Evolutionary conservation across 2,888 invertebrate genomes (phyloP).

Genomic region (Cephus nigrinus): DNA sequence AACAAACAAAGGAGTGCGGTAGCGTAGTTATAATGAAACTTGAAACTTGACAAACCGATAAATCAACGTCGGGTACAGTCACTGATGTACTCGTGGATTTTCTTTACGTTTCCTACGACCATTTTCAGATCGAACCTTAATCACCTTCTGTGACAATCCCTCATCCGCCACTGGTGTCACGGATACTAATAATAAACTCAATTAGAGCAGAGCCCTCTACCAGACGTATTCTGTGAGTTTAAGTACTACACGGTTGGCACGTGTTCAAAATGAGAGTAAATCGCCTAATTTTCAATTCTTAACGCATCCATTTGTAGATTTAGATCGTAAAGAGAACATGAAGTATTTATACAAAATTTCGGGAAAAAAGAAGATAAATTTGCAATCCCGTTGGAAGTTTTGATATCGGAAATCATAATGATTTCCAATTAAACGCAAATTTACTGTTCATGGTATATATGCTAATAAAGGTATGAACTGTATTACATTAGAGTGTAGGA

Average conservation of each 20-base stretch:
- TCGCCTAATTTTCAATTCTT: not conserved
- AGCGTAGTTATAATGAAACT: not conserved
- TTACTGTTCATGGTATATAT: not conserved
- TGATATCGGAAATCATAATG: not conserved
- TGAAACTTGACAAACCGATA: not conserved
- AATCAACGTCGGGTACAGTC: not conserved
- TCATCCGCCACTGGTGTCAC: conserved; percentile 8
- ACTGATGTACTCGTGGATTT: not conserved
- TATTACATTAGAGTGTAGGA: not conserved
- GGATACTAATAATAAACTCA: conserved; percentile 30
- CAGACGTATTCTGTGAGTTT: conserved; percentile 11
- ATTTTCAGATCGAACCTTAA: not conserved
- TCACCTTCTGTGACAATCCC: conserved; percentile 9
- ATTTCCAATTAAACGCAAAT: not conserved
- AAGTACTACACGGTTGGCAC: conserved; percentile 22
- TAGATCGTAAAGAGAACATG: not conserved
- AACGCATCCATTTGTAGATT: not conserved
- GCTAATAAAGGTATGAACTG: not conserved
- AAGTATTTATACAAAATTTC: not conserved
- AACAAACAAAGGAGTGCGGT: not conserved
- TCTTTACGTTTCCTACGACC: not conserved
- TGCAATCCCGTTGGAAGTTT: not conserved
- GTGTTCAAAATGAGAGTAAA: conserved; percentile 13
- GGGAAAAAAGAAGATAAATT: not conserved
- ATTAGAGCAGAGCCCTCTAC: conserved; percentile 24